Conservation (phyloP, 2,888 invertebrate species). For the Neocrepidodera transversa region DNA sequence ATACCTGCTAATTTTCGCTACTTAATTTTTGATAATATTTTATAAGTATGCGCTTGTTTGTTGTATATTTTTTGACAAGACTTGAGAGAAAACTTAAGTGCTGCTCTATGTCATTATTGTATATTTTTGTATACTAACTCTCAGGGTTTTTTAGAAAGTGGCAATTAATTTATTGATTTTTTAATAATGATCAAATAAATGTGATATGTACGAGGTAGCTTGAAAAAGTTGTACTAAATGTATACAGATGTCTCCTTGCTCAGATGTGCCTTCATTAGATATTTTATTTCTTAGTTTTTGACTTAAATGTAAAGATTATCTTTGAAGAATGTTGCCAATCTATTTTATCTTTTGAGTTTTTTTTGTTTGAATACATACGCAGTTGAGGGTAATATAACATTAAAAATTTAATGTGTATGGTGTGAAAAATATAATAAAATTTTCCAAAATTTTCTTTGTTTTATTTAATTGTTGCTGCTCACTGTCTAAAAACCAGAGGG, state of each 20-base stretch:
- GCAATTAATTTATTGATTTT: conserved; percentile 46
- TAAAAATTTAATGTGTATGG: conserved; percentile 37
- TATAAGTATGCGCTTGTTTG: too few species aligned
- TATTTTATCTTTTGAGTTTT: conserved; percentile 42
- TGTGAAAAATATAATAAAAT: conserved; percentile 47
- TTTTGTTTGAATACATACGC: conserved; percentile 25
- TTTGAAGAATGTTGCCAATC: conserved; percentile 41
- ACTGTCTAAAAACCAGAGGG: conserved; percentile 49
- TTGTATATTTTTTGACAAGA: conserved; percentile 35
- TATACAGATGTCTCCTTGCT: conserved; percentile 56
- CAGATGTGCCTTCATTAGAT: conserved; percentile 58
- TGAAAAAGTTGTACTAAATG: conserved; percentile 49
- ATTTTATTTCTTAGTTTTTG: conserved; percentile 35
- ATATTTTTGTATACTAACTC: conserved; percentile 56
- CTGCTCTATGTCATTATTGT: conserved; percentile 41
- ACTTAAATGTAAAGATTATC: conserved; percentile 28
- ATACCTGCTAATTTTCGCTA: too few species aligned
- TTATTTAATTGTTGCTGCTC: conserved; percentile 42
- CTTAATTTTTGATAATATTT: too few species aligned
- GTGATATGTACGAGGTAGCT: conserved; percentile 54
- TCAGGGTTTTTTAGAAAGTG: conserved; percentile 54
- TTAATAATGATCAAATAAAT: conserved; percentile 48
- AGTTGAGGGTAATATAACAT: conserved; percentile 15
- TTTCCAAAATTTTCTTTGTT: conserved; percentile 44
- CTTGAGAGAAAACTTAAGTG: conserved; percentile 37